phyloP scores from a whole-genome alignment of 2,888 invertebrate genomes.

The Dascillus cervinus region DNA sequence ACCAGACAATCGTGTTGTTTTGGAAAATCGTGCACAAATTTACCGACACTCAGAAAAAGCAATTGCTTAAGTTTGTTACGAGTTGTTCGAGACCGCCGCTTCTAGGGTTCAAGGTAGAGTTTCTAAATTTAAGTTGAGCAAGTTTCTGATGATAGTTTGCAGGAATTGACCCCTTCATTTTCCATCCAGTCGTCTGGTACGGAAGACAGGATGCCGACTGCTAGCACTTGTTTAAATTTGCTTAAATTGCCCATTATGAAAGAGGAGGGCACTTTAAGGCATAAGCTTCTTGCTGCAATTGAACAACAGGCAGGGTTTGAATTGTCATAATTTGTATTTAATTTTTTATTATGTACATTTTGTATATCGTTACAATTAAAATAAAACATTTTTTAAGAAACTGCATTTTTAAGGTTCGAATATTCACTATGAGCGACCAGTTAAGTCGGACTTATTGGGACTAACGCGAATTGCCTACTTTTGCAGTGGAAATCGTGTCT shows the following conservation, averaged over 20 bases:
- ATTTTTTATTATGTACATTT: not conserved
- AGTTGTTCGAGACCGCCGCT: conserved; percentile 96
- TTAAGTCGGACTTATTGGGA: too few species aligned
- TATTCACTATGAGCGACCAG: too few species aligned
- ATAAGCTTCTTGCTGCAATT: conserved; percentile 86
- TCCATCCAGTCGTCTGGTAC: conserved; percentile 91
- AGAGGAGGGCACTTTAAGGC: conserved; percentile 65
- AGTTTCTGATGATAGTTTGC: conserved; percentile 12
- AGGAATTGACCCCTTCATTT: conserved; percentile 94
- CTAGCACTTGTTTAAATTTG: conserved; percentile 97
- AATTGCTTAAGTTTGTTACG: conserved; percentile 94
- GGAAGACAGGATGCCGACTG: conserved; percentile 87
- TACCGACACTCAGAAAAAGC: conserved; percentile 74
- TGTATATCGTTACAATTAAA: too few species aligned
- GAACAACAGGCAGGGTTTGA: conserved; percentile 96
- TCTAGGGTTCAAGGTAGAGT: conserved; percentile 84
- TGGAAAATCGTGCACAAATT: conserved; percentile 85
- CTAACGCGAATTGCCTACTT: too few species aligned
- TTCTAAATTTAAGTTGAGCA: not conserved
- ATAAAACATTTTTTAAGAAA: too few species aligned
- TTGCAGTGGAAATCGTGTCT: too few species aligned
- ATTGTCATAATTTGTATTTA: conserved; percentile 57
- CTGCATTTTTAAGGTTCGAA: too few species aligned
- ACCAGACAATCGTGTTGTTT: conserved; percentile 79
- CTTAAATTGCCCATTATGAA: conserved; percentile 89